Evolutionary conservation across 1,140 invertebrate genomes (phyloP).

Genomic region (Drosophila bocki): DNA sequence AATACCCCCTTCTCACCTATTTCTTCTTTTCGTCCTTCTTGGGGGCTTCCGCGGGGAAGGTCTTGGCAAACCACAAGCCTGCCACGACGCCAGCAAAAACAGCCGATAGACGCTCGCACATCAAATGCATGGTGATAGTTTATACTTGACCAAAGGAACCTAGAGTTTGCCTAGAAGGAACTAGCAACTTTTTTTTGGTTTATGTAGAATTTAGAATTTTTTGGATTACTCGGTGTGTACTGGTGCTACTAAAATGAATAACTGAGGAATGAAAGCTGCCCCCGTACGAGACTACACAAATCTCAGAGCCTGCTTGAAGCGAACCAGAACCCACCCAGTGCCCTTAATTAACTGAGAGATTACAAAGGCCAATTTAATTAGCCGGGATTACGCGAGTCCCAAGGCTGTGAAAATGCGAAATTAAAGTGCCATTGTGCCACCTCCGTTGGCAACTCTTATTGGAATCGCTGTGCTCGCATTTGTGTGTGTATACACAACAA

Average conservation of each 20-base stretch:
- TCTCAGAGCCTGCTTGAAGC: constrained; percentile 25
- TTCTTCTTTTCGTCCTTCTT: constrained; percentile 49
- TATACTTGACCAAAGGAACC: background rate
- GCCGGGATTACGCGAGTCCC: constrained; percentile 36
- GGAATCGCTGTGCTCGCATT: constrained; percentile 7
- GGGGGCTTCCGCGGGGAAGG: constrained; percentile 40
- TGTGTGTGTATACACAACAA: constrained; percentile 14
- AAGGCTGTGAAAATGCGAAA: constrained; percentile 31
- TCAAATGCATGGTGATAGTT: constrained; percentile 53
- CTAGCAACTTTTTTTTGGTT: constrained; percentile 1
- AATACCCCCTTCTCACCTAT: background rate
- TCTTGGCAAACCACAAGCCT: constrained; percentile 66
- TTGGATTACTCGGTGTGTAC: constrained; percentile 1
- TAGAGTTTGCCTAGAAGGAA: background rate
- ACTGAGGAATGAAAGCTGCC: constrained; percentile 28
- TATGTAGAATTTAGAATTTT: constrained; percentile 13
- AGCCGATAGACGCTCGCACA: constrained; percentile 68
- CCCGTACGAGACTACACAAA: constrained; percentile 12
- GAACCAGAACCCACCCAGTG: too few species aligned
- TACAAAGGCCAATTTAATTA: constrained; percentile 50
- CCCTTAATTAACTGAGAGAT: constrained; percentile 35
- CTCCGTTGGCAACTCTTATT: background rate
- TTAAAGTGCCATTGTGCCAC: constrained; percentile 6
- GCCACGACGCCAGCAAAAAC: constrained; percentile 55
- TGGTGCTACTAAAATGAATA: constrained; percentile 15